Base-by-base conservation (phyloP, 2,888 invertebrate species). In the Ellobium chinense region DNA sequence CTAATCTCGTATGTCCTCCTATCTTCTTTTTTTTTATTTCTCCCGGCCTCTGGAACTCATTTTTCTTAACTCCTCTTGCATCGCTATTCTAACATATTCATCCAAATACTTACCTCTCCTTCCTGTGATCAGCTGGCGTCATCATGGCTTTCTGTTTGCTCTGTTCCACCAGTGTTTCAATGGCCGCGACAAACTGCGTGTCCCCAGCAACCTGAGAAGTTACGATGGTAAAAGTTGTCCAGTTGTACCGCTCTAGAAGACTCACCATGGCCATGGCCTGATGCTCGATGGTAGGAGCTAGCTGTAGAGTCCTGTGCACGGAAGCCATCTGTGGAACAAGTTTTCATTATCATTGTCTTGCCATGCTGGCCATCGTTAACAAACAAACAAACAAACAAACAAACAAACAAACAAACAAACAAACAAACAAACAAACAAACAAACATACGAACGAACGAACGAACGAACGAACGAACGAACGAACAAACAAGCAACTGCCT, bases 251-350 rank as follows among this genome's bases (percentile, higher is more conserved):
- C 37, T 70, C 63, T 36, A 85, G 62, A 24, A 85, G 73, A 29
- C 81, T 82, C 72, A 82, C 66, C 73, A 85, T 84, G 39, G 85
- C 85, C 36, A 77, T 62, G 2, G 80, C 80, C 58, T 84, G 83
- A 36, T 85, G 85, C 70, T 82, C 81, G 4, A 85, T 82, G 14
- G 85, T 85, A 1, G 85, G 85, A 1, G 85, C 85, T 9, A 85
- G 82, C 58, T 85, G 85, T 34, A 85, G 66, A 3, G 74, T 82
- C 31, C 84, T 37, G 24, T 60, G 3, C 36, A 58, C 36, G 1
- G 58, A 36, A 24, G 72, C 58, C 9, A 31, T 31, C n/a, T 81
- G 46, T 12, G 7, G 46, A 12, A 46, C 46, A 7, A 46, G 46
- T n/a, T n/a, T n/a, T n/a, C n/a, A n/a, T n/a, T n/a, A n/a, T n/a